Base-by-base conservation (phyloP, 2,113 vertebrate species). In the Hystrix cristata region DNA sequence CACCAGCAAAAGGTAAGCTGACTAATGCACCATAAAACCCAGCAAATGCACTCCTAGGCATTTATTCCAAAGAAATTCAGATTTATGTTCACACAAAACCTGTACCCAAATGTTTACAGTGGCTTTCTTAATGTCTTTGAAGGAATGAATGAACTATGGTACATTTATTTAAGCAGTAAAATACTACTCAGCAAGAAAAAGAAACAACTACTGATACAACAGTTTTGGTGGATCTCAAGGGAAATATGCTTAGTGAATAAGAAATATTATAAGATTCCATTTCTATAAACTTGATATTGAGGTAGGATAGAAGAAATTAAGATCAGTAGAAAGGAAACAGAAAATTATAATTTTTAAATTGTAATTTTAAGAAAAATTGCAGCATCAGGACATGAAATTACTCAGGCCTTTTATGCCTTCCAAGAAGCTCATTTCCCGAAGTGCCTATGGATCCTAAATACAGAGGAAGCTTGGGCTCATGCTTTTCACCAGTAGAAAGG, bases 111-210 rank as follows among this genome's bases (percentile, higher is more conserved):
- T 55, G 29, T 87, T 93, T 93, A 48, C 46, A 80, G 53, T 19
- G 69, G n/a, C 13, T 43, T 84, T 71, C 46, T 34, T 62, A 21
- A 82, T 85, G 29, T 60, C 57, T 14, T 78, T 97, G 59, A 87
- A 83, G 7, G 14, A 53, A 38, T 82, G 51, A 92, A 76, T 90
- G 48, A 79, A 94, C 69, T 34, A 53, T 72, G 15, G 31, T 46
- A 48, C 19, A 69, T 69, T 69, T 65, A 87, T 48, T 87, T 57
- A 69, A 59, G 43, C 51, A 31, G n/a, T 27, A 65, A n/a, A 95
- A 67, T 48, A n/a, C 59, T 82, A 80, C 57, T 90, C 65, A 82
- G 51, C 25, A 71, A 94, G 55, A 83, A 95, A 84, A 87, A 95
- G 38, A 48, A 69, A 85, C 16, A 65, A 59, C 14, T 53, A 19